Evolutionary conservation across 2,797 vertebrate species (phyloP).

Genomic region (Nasua narica): DNA sequence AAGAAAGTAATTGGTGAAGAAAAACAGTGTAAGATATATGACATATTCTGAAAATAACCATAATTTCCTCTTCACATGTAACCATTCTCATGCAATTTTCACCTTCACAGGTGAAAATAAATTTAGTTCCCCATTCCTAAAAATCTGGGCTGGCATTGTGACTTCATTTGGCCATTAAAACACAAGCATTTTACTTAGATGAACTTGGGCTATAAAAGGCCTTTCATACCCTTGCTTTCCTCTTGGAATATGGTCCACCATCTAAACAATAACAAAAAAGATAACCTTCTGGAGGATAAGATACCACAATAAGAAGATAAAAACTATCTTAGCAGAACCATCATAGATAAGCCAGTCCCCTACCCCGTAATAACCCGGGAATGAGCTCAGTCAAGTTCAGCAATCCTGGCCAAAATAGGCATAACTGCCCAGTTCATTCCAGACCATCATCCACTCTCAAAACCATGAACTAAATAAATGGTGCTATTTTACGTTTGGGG

Average conservation of each 20-base stretch:
- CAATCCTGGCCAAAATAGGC: background rate
- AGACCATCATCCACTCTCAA: background rate
- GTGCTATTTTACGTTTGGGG: background rate
- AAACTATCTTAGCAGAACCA: background rate
- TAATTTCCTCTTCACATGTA: background rate
- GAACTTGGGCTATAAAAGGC: background rate
- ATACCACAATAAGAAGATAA: background rate
- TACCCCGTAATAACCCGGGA: background rate
- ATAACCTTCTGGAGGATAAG: background rate
- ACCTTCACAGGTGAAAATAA: background rate
- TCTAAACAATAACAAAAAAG: background rate
- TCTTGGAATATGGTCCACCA: background rate
- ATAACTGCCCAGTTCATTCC: background rate
- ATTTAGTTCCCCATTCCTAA: background rate
- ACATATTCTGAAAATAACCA: background rate
- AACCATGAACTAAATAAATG: background rate
- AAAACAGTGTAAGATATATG: background rate
- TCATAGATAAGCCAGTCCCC: background rate
- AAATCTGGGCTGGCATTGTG: background rate
- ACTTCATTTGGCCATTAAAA: background rate
- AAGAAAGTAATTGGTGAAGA: background rate
- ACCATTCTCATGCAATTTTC: background rate
- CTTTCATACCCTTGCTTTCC: background rate
- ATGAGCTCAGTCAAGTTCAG: background rate
- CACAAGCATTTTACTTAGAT: background rate